Percentiles rank a stretch among this genome's conserved stretches.
Evolutionary conservation across 2,888 invertebrate species (phyloP).

Genomic region (Melinaea marsaeus): DNA sequence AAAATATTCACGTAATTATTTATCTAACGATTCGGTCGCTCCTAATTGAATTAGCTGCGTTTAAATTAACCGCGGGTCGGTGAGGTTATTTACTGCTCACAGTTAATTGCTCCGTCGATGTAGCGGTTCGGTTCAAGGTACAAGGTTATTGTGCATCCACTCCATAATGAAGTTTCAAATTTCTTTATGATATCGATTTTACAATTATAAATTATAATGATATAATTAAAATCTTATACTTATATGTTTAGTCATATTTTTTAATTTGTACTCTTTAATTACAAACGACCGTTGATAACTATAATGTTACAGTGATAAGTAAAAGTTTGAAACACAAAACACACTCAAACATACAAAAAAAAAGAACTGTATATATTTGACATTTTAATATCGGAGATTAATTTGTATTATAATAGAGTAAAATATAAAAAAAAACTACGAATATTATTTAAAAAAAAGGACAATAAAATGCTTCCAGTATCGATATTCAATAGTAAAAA

Average conservation of each 20-base stretch:
- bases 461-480: neutral
- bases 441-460: too few relatives aligned
- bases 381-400: too few relatives aligned
- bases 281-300: neutral
- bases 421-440: too few relatives aligned
- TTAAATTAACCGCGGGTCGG: slow-evolving; percentile 54
- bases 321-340: too few relatives aligned
- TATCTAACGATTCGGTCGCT: slow-evolving; percentile 34
- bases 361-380: neutral
- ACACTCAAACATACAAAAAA: too few relatives aligned
- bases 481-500: neutral
- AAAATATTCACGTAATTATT: slow-evolving; percentile 20
- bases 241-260: too few relatives aligned
- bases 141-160: slow-evolving; percentile 23
- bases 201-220: too few relatives aligned
- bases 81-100: slow-evolving; percentile 49
- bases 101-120: slow-evolving; percentile 46
- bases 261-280: neutral
- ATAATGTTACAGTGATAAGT: too few relatives aligned
- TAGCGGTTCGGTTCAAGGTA: slow-evolving; percentile 26
- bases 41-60: slow-evolving; percentile 37
- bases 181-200: too few relatives aligned
- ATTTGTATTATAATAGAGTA: neutral
- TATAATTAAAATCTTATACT: too few relatives aligned
- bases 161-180: slow-evolving; percentile 4